Conservation (phyloP, 2,888 invertebrate genomes). For the Drosophila dives region DNA sequence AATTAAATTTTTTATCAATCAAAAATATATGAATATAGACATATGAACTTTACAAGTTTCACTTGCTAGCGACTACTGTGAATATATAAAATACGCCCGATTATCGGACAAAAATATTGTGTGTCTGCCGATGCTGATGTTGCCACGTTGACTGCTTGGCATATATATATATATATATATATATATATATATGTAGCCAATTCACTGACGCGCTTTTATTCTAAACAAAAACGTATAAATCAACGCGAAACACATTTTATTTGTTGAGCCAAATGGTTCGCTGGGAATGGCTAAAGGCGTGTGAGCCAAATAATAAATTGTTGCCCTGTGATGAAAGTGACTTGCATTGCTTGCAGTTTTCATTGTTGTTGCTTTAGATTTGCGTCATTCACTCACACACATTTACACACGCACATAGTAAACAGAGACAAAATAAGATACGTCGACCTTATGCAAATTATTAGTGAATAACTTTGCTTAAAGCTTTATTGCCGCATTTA, state of each 20-base stretch:
- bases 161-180: constrained; percentile 53
- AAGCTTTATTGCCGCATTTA: constrained; percentile 34
- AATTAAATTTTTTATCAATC: background rate
- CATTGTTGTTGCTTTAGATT: constrained; percentile 39
- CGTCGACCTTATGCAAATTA: constrained; percentile 16
- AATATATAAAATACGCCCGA: background rate
- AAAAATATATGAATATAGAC: background rate
- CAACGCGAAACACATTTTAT: constrained; percentile 56
- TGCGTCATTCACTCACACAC: constrained; percentile 62
- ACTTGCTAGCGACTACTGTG: background rate
- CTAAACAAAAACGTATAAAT: constrained; percentile 59
- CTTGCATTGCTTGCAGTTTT: constrained; percentile 54
- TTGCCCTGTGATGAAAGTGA: constrained; percentile 39
- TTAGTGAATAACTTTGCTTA: constrained; percentile 19
- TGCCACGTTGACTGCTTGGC: constrained; percentile 42
- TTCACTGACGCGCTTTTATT: constrained; percentile 53
- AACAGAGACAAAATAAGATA: constrained; percentile 7
- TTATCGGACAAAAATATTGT: constrained; percentile 7
- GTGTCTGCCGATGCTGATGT: background rate
- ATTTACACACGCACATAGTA: constrained; percentile 1
- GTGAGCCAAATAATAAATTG: constrained; percentile 37
- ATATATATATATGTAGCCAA: constrained; percentile 60
- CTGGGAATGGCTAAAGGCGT: constrained; percentile 43
- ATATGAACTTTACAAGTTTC: background rate
- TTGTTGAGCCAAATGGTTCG: constrained; percentile 68